Conservation (phyloP, 2,113 vertebrate species). For the Gallinago undulata region DNA sequence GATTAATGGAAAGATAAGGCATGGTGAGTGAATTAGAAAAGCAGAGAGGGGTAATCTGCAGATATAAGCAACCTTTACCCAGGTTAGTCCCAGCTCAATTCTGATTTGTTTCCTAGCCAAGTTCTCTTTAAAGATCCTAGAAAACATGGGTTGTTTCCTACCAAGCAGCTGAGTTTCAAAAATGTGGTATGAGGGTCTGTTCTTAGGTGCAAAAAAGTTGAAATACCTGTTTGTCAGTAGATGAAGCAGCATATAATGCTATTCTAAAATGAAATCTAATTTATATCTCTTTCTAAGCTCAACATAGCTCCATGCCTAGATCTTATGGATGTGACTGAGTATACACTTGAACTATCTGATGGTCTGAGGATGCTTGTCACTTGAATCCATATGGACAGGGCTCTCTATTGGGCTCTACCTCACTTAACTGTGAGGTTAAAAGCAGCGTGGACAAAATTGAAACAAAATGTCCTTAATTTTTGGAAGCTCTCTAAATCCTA, state of each 20-base stretch:
- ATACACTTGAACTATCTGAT: not conserved
- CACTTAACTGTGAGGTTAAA: not conserved
- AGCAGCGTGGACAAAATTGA: not conserved
- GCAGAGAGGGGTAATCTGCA: conserved; percentile 63
- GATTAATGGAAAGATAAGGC: conserved; percentile 68
- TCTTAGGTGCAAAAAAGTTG: not conserved
- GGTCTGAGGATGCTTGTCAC: not conserved
- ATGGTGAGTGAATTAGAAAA: conserved; percentile 61
- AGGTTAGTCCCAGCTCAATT: conserved; percentile 38
- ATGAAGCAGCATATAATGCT: not conserved
- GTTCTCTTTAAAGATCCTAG: not conserved
- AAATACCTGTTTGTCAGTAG: not conserved
- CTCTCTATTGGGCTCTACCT: not conserved
- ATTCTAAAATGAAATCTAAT: not conserved
- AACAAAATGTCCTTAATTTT: not conserved
- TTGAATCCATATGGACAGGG: not conserved
- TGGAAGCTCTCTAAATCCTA: not conserved
- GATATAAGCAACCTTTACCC: conserved; percentile 48
- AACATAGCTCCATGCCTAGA: not conserved
- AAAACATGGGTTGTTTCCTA: not conserved
- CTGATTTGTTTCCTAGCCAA: conserved; percentile 13
- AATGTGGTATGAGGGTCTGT: not conserved
- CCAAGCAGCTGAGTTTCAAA: not conserved
- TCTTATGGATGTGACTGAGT: not conserved
- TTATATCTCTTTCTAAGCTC: not conserved